Percentiles rank a stretch among this genome's conserved stretches.
phyloP scores from a whole-genome alignment of 2,888 invertebrate genomes.

The Bellardia pandia region DNA sequence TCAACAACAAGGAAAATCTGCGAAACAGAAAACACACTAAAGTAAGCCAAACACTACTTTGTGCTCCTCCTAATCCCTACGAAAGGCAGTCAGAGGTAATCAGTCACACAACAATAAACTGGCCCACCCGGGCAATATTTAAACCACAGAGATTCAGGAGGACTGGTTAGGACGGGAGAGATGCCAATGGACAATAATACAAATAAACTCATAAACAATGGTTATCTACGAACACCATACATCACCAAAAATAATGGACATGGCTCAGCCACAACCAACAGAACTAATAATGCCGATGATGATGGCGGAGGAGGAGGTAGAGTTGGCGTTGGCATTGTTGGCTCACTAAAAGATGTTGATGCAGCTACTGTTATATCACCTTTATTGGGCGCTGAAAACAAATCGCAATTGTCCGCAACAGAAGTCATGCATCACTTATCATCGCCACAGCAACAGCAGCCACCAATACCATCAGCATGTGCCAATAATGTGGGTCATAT shows the following conservation, averaged over 20 bases:
- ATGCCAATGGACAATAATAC: conserved; percentile 75
- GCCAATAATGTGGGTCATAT: conserved; percentile 74
- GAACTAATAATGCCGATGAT: conserved; percentile 51
- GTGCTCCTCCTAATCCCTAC: background rate
- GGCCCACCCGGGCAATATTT: background rate
- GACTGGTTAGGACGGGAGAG: conserved; percentile 15
- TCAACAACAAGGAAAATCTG: conserved; percentile 34
- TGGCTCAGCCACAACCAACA: conserved; percentile 39
- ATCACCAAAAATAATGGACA: conserved; percentile 71
- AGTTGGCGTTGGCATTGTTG: conserved; percentile 7
- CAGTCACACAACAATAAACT: conserved; percentile 5
- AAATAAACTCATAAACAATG: conserved; percentile 82
- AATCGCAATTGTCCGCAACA: conserved; percentile 59
- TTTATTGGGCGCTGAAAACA: conserved; percentile 71
- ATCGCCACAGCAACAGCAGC: conserved; percentile 64
- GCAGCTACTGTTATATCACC: conserved; percentile 78
- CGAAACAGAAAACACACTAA: conserved; percentile 31
- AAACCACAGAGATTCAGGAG: conserved; percentile 22
- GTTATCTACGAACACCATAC: conserved; percentile 80
- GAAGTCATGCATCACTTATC: conserved; percentile 62
- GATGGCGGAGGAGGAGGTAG: conserved; percentile 60
- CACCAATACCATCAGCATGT: conserved; percentile 61
- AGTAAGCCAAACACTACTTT: background rate
- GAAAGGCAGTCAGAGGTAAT: background rate
- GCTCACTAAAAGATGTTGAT: conserved; percentile 57